Evolutionary conservation across 2,113 vertebrate genomes (phyloP).

Genomic region (Gadus macrocephalus): DNA sequence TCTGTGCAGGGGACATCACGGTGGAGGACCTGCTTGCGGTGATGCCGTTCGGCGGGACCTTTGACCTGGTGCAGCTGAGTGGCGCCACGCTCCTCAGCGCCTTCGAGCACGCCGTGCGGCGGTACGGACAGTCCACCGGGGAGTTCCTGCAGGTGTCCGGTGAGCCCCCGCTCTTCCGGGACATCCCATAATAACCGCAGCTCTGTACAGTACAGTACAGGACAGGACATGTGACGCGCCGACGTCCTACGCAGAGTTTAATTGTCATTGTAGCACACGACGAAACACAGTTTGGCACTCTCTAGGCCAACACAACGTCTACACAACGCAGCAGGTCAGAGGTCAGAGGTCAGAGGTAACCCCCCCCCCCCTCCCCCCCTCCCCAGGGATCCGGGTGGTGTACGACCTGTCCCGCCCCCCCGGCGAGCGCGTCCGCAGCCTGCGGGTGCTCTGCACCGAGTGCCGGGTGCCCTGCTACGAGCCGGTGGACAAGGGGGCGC

Average conservation of each 20-base stretch:
- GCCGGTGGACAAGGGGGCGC: conserved; percentile 62
- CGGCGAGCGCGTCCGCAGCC: conserved; percentile 68
- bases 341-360: neutral
- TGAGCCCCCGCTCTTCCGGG: conserved; percentile 43
- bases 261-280: too few species aligned
- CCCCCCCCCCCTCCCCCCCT: neutral
- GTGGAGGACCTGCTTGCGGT: conserved; percentile 82
- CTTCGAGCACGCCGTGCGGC: conserved; percentile 84
- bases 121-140: conserved; percentile 76
- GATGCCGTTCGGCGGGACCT: conserved; percentile 87
- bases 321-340: neutral
- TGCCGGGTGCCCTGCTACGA: conserved; percentile 82
- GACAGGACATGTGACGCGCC: too few species aligned
- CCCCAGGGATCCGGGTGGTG: conserved; percentile 80
- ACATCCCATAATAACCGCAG: too few species aligned
- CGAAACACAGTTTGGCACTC: too few species aligned
- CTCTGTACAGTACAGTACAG: too few species aligned
- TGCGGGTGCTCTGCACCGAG: conserved; percentile 78
- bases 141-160: conserved; percentile 93
- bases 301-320: too few species aligned
- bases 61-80: conserved; percentile 80
- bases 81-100: conserved; percentile 81
- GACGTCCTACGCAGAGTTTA: too few species aligned
- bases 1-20: conserved; percentile 79
- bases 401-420: conserved; percentile 73